Base-by-base conservation (phyloP, 2,797 vertebrate genomes). In the Typhlichthys eigenmanni region DNA sequence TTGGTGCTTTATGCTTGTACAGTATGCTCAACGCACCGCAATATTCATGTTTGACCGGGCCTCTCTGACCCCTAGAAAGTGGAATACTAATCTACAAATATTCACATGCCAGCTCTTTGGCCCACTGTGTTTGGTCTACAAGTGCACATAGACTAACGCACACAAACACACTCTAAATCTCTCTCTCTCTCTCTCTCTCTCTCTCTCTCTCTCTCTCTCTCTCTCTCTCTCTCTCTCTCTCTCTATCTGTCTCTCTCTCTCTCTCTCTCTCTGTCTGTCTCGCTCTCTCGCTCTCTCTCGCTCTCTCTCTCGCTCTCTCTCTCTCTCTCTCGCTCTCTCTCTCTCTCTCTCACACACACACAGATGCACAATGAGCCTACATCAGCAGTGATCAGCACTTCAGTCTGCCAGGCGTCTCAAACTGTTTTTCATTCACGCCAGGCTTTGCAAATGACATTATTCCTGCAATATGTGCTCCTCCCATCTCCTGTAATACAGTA, bases 41-140 rank as follows among this genome's bases (percentile, higher is more conserved):
- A 29, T 62, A 60, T 17, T 69, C 51, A 75, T 59, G 77, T 54
- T 74, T 80, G 73, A 78, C 69, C 72, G 73, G 78, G 72, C 68
- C 74, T 71, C 74, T 64, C 66, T 46, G 19, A 68, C 69, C 79
- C 72, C 56, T 64, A 81, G 76, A 88, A 84, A 85, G 69, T 86
- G 48, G 81, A 89, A 80, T 88, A 83, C 65, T 89, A 88, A 88
- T 84, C 76, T 51, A 9, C 71, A 69, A 79, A 55, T 81, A 84
- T 87, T 88, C 82, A 89, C 83, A 88, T 87, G 88, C 85, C 78
- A 77, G 79, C 81, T 88, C 80, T 89, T 86, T 83, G 73, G 75
- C 82, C 82, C 63, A 85, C 81, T 84, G 82, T 10, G 79, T 52
- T 74, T 34, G 47, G 68, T 69, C 70, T 12, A 10, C 60, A 4